Base-by-base conservation (phyloP, 2,113 vertebrate species). In the Bambusicola thoracicus region DNA sequence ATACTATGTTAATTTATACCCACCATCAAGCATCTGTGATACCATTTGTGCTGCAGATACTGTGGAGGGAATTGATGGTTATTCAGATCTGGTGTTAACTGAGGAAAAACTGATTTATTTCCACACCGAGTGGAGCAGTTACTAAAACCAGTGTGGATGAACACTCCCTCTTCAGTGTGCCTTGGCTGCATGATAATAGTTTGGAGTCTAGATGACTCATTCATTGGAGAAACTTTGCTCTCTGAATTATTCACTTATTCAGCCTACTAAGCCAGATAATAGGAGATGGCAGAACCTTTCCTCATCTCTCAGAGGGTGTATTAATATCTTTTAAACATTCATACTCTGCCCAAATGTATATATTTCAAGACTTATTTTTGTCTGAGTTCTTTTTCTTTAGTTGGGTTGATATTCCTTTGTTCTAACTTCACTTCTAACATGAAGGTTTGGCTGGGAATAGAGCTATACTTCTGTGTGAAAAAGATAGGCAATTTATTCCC, bases 201-300 rank as follows among this genome's bases (percentile, higher is more conserved):
- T 94, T 58, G 59, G 81, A 94, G 92, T 95, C 84, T 89, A 93
- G 85, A 91, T 94, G 92, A 95, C 85, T 87, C 92, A 89, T 72
- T 96, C 36, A 79, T 38, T 88, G 93, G 79, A 93, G 90, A 96
- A 94, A 95, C 91, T 92, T 96, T 95, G 69, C 78, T 87, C 89
- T 86, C 55, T 97, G 89, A 94, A 95, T 97, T 97, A 96, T 96
- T 96, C 93, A 96, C 95, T 90, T 96, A 84, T 55, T 94, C 94
- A 94, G 84, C 69, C 83, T 96, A 92, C 87, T 97, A 96, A 94
- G 69, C 86, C 87, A 94, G 92, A 94, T 96, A 97, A 97, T 90
- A 93, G 69, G 94, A 95, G 80, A 59, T 87, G 92, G 95, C 95
- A 97, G 95, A 95, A 85, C 41, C 63, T 94, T 87, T 83, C 70